Evolutionary conservation across 1,140 invertebrate species (phyloP).

Genomic region (Heliconius eleuchia): DNA sequence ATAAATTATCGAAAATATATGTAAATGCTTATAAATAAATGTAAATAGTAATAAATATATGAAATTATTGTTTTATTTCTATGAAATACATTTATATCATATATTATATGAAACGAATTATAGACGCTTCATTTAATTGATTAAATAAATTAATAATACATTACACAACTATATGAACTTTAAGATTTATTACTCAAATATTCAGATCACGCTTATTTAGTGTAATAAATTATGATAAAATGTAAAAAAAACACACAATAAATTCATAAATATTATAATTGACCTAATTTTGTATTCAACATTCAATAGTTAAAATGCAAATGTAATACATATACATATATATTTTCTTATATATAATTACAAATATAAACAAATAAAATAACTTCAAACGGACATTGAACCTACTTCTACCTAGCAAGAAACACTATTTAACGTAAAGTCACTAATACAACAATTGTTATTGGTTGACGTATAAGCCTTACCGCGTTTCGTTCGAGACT

Average conservation of each 20-base stretch:
- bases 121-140: background rate
- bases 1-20: background rate
- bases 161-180: background rate
- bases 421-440: background rate
- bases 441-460: background rate
- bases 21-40: background rate
- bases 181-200: background rate
- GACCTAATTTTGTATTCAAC: constrained; percentile 31
- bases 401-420: background rate
- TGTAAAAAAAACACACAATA: background rate
- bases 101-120: background rate
- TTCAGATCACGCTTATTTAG: background rate
- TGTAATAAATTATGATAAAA: background rate
- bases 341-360: constrained; percentile 4
- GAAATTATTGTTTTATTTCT: background rate
- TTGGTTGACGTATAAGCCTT: background rate
- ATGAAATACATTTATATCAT: background rate
- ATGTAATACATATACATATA: background rate
- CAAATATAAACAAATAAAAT: background rate
- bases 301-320: background rate
- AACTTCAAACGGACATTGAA: constrained; percentile 4
- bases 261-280: constrained; percentile 34
- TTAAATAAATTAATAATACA: too few species aligned
- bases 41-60: background rate
- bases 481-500: constrained; percentile 32